Evolutionary conservation across 1,140 invertebrate genomes (phyloP).

Genomic region (Polypedilum vanderplanki): DNA sequence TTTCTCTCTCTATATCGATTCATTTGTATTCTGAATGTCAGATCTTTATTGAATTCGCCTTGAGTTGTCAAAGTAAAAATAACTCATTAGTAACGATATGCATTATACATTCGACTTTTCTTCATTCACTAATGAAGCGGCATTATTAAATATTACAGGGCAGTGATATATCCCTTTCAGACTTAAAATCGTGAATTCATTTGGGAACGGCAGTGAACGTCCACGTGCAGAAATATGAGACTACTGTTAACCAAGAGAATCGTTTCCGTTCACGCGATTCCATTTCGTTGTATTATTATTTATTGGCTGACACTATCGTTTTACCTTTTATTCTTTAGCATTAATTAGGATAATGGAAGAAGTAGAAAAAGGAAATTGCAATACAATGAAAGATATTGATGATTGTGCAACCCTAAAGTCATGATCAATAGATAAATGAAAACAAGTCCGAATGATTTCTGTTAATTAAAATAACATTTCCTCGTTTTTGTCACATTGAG

Average conservation of each 20-base stretch:
- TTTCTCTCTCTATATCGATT: too few relatives aligned
- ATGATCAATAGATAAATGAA: too few relatives aligned
- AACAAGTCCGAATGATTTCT: too few relatives aligned
- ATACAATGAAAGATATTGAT: too few relatives aligned
- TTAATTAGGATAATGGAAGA: too few relatives aligned
- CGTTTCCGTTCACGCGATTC: constrained; percentile 10
- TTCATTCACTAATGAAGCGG: background rate
- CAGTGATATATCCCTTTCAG: background rate
- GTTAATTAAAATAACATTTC: too few relatives aligned
- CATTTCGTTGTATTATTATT: background rate
- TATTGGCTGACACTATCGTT: background rate
- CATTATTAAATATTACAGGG: background rate
- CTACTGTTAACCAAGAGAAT: background rate
- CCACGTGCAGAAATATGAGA: constrained; percentile 10
- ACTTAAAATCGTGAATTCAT: background rate
- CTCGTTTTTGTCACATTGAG: too few relatives aligned
- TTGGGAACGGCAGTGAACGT: background rate
- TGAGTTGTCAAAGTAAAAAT: background rate
- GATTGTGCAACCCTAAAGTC: too few relatives aligned
- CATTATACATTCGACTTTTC: background rate
- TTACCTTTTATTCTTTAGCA: too few relatives aligned
- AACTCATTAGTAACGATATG: constrained; percentile 3
- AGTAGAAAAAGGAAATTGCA: too few relatives aligned
- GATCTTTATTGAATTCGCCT: background rate
- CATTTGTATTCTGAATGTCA: background rate